Evolutionary conservation across 1,140 invertebrate species (phyloP), one percentile per base, ranked within the genome.

Genomic region (Pomacea maculata): DNA sequence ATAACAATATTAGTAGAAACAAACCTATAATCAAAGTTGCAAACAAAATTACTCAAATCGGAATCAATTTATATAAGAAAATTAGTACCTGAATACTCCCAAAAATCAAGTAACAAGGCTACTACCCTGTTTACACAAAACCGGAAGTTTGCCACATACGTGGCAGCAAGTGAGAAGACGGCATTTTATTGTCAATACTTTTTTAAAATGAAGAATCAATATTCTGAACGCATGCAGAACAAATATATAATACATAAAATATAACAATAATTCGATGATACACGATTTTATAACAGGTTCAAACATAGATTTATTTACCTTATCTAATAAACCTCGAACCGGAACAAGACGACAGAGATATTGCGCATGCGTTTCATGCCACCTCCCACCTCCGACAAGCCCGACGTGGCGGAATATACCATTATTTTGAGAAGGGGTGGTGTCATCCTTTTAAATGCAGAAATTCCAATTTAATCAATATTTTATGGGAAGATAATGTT

Each of bases 91-190:
- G 34, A 45, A 45, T 6, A 6, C 34, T 45, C 25, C 25, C 34
- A 70, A 34, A 70, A 70, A 34, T 14, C 21, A 70, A 12, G 21
- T 12, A 11, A 34, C n/a, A 11, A 70, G 12, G 34, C 57, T 61
- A 21, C 34, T 70, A 70, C 6, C 11, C n/a, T 72, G 71, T 72
- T 25, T 25, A 70, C 67, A 70, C 67, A 6, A 70, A 34, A 72
- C 71, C 71, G 71, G 71, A 72, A 72, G 71, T 29, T 19, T 45
- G n/a, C 8, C 9, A 61, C n/a, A 25, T 72, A 72, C 71, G 71
- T 72, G 71, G 71, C 71, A 72, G 17, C 15, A 25, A 45, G 10
- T 52, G 71, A 72, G 71, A 72, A 34, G 29, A 34, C 29, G 71
- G 12, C 71, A 34, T 25, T 34, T 70, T 15, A 14, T 70, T 15